phyloP scores from a whole-genome alignment of 2,113 vertebrate genomes.

The Tetrao urogallus region DNA sequence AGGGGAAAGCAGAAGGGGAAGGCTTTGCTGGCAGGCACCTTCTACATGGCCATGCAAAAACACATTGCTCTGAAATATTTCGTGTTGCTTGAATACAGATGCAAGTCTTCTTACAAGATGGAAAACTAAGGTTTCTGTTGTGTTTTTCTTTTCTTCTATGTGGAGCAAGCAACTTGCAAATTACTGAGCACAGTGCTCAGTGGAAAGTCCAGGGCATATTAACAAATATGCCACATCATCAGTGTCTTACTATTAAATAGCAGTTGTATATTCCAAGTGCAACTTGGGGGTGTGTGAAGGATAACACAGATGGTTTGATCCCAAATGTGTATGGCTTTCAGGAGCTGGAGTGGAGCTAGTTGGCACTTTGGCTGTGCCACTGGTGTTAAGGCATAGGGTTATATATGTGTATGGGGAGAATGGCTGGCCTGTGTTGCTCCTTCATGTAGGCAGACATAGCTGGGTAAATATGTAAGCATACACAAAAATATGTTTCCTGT shows the following conservation, averaged over 20 bases:
- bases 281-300: neutral
- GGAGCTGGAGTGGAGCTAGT: neutral
- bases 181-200: neutral
- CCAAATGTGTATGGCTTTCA: neutral
- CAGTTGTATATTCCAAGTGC: neutral
- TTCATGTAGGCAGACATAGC: neutral
- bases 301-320: neutral
- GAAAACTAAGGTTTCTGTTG: neutral
- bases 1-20: neutral
- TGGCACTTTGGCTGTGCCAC: neutral
- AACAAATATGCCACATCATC: neutral
- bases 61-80: neutral
- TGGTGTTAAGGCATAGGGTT: accelerated
- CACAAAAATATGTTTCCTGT: neutral
- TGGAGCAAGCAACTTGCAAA: neutral
- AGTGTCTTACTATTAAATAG: neutral
- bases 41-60: neutral
- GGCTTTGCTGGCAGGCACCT: neutral
- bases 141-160: neutral
- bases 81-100: neutral
- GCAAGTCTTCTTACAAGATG: neutral
- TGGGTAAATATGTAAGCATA: neutral
- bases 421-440: neutral
- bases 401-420: accelerated
- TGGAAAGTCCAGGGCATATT: neutral